phyloP scores from a whole-genome alignment of 2,113 vertebrate genomes.

The Caracal caracal region DNA sequence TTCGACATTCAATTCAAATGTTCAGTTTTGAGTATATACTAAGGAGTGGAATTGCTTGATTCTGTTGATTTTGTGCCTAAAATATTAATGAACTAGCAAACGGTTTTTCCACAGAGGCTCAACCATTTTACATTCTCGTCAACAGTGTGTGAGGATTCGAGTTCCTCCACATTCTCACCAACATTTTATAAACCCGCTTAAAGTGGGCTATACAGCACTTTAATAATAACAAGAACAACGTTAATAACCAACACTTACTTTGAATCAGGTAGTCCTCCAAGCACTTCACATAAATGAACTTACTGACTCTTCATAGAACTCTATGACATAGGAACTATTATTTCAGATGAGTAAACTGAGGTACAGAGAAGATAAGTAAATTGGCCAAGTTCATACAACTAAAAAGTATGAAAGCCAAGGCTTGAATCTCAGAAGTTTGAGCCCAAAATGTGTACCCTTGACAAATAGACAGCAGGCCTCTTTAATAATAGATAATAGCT shows the following conservation, averaged over 20 bases:
- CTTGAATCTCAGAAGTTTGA: background rate
- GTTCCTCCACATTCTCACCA: background rate
- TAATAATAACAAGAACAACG: background rate
- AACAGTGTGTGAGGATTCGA: background rate
- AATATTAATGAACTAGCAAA: background rate
- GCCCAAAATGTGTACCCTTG: background rate
- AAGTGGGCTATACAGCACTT: background rate
- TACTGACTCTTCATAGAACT: background rate
- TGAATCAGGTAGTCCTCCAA: background rate
- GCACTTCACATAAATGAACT: conserved; percentile 17
- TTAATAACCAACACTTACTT: background rate
- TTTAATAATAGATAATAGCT: background rate
- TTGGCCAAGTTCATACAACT: background rate
- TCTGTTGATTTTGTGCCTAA: conserved; percentile 6
- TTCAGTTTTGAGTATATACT: background rate
- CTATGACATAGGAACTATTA: background rate
- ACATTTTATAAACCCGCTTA: background rate
- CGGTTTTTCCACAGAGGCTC: background rate
- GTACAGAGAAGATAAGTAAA: background rate
- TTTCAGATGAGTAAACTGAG: conserved; percentile 20
- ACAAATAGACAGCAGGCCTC: background rate
- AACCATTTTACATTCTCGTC: background rate
- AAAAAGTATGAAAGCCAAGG: background rate
- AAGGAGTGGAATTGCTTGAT: background rate
- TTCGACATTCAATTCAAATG: background rate